phyloP scores from a whole-genome alignment of 2,888 invertebrate genomes.

The Rotaria socialis region DNA sequence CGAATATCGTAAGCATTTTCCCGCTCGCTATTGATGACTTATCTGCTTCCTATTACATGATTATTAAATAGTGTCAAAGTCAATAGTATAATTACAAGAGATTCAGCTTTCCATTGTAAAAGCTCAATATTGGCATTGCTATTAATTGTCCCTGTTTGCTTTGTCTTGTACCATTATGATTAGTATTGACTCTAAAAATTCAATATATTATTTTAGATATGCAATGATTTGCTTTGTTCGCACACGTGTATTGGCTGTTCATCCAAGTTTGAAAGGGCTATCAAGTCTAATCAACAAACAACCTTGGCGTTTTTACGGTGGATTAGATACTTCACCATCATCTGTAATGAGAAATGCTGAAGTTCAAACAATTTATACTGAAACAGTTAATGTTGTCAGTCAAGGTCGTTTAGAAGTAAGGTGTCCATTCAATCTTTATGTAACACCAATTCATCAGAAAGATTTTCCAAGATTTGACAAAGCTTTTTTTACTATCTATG shows the following conservation, averaged over 20 bases:
- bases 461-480: conserved; percentile 29
- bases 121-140: too few species aligned
- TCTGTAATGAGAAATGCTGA: not conserved
- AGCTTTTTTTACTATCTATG: conserved; percentile 37
- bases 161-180: too few species aligned
- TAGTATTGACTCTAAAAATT: too few species aligned
- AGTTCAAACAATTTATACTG: conserved; percentile 12
- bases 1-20: too few species aligned
- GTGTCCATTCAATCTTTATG: conserved; percentile 24
- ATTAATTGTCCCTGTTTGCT: too few species aligned
- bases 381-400: not conserved
- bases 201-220: not conserved
- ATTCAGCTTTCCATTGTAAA: too few species aligned
- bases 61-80: too few species aligned
- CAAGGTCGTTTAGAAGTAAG: conserved; percentile 8
- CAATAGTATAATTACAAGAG: too few species aligned
- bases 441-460: conserved; percentile 10
- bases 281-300: not conserved
- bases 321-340: conserved; percentile 31
- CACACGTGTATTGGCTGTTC: not conserved
- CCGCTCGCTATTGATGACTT: too few species aligned
- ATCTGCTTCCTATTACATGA: too few species aligned
- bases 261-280: not conserved
- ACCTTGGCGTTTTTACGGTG: not conserved
- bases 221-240: not conserved